These are phyloP conservation scores for Zalophus californianus DNA, from an alignment of 2,797 vertebrate genomes.

Conservation along the genomic window DNA sequence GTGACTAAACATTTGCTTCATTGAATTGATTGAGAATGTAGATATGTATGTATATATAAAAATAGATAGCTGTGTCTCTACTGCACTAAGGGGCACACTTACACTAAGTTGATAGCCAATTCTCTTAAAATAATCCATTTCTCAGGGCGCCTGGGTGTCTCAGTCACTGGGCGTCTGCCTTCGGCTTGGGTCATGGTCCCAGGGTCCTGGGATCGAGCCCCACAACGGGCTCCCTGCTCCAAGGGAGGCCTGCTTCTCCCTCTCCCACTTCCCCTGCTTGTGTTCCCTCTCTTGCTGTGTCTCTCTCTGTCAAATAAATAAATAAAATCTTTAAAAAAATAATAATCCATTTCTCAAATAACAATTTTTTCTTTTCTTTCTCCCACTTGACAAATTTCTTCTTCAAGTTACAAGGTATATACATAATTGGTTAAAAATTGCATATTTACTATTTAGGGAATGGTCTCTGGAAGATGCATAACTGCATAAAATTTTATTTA, in stretches of 20 bases:
- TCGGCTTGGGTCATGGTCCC: no score
- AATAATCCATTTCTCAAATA: not conserved
- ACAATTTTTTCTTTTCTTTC: not conserved
- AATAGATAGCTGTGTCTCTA: not conserved
- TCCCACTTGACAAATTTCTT: not conserved
- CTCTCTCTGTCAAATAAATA: no score
- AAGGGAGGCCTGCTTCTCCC: no score
- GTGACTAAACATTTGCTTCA: not conserved
- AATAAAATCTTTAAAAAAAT: no score
- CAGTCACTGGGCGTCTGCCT: no score
- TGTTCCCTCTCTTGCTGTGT: no score
- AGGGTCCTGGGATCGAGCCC: no score
- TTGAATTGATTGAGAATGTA: not conserved
- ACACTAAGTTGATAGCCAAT: not conserved
- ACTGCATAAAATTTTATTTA: not conserved
- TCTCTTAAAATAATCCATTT: not conserved
- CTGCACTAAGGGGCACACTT: not conserved
- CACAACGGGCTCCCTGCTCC: no score
- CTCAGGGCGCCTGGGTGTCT: not conserved
- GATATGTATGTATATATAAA: not conserved
- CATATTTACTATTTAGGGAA: not conserved
- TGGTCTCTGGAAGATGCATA: not conserved
- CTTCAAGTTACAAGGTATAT: not conserved
- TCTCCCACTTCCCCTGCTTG: no score
- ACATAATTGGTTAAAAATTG: constrained; percentile 50